phyloP scores from a whole-genome alignment of 1,140 invertebrate genomes.

The Cydia strobilella region DNA sequence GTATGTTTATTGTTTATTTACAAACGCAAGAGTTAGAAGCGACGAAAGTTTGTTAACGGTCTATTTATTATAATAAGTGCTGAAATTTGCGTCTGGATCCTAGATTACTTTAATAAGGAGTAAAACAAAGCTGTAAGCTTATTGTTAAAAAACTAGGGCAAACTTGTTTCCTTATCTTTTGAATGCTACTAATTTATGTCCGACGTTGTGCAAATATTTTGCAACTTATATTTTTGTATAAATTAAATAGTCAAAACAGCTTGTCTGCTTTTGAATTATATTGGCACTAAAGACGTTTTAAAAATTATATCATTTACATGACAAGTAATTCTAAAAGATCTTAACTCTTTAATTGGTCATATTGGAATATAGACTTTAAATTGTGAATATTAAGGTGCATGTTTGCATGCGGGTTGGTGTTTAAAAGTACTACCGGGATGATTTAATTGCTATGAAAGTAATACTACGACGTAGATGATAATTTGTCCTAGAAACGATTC shows the following conservation, averaged over 20 bases:
- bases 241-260: neutral
- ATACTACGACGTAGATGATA: neutral
- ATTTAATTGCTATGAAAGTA: neutral
- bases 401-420: neutral
- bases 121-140: neutral
- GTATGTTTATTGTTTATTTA: too few species aligned
- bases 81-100: neutral
- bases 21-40: too few species aligned
- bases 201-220: neutral
- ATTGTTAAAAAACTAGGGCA: constrained; percentile 8
- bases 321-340: neutral
- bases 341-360: neutral
- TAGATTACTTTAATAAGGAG: neutral
- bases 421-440: neutral
- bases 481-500: neutral
- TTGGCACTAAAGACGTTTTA: neutral
- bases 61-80: neutral
- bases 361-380: neutral
- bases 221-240: neutral
- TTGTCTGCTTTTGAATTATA: neutral
- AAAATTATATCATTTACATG: neutral
- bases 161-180: constrained; percentile 16
- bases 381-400: neutral
- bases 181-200: neutral
- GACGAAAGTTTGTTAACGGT: too few species aligned